Evolutionary conservation across 1,140 invertebrate genomes (phyloP).

Genomic region (Pseudobourletiella spinata): DNA sequence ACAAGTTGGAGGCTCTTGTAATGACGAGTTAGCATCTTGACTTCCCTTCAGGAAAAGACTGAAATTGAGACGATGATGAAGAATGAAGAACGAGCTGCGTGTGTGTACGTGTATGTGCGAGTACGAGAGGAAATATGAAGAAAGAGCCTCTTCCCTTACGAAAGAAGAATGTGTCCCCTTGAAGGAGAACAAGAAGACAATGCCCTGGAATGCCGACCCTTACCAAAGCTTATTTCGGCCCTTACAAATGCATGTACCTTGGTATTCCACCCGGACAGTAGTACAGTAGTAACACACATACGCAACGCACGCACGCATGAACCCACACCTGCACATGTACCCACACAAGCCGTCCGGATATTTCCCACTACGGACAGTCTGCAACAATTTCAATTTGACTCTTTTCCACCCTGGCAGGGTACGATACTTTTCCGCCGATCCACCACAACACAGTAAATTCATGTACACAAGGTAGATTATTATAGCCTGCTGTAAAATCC

Average conservation of each 20-base stretch:
- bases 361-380: no score
- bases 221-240: neutral
- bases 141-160: neutral
- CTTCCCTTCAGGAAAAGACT: slow-evolving; percentile 9
- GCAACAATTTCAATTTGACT: no score
- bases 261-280: neutral
- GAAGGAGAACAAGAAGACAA: slow-evolving; percentile 17
- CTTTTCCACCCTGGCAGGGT: no score
- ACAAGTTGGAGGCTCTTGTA: slow-evolving; percentile 20
- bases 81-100: slow-evolving; percentile 7
- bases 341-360: no score
- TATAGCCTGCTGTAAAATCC: no score
- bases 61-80: slow-evolving; percentile 19
- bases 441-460: no score
- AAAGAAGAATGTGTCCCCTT: slow-evolving; percentile 26
- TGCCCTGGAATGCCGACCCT: slow-evolving; percentile 22
- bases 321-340: no score
- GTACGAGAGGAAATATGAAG: slow-evolving; percentile 5
- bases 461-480: no score
- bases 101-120: neutral
- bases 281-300: neutral
- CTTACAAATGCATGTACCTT: neutral
- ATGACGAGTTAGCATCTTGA: slow-evolving; percentile 4
- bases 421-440: no score
- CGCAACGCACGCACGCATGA: no score